Evolutionary conservation across 2,797 vertebrate species (phyloP), one percentile per base, ranked within the genome.

Genomic region (Catharus ustulatus): DNA sequence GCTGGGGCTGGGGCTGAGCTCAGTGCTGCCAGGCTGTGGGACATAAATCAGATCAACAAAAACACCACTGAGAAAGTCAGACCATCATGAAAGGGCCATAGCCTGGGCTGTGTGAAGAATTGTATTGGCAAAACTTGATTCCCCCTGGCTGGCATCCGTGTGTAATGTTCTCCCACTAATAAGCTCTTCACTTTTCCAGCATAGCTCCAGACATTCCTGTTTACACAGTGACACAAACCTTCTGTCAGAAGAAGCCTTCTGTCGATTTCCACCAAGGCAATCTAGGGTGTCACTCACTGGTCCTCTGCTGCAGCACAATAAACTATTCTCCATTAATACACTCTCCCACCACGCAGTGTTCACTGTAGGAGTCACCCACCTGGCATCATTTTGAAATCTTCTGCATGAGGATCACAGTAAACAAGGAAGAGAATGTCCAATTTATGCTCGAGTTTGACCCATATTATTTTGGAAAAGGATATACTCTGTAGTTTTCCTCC

Each of bases 251-350:
- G 15, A 49, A 34, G 45, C 34, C 20, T 61, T 62, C 55, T 62
- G 48, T 10, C 1, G 0, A 24, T 17, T 38, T 21, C 22, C 27
- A 52, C 32, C 0, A 0, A n/a, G 19, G n/a, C 19, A 19, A 5
- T 15, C 6, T 34, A 13, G 38, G 32, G 42, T 42, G 43, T 46
- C 14, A 3, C 40, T 58, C 24, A 15, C 15, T 17, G 29, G 13
- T 59, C 13, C 34, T 58, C 32, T 36, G 6, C 49, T 7, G 32
- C 54, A 58, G 34, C n/a, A 9, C 0, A 1, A 30, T 13, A 12
- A 54, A 27, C 19, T 34, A 0, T 42, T 46, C 22, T 55, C 36
- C 45, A 7, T 0, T 0, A 27, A 18, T 34, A 2, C 17, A 3
- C 16, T 45, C 38, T 59, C 59, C 69, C 42, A 18, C 4, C 0